Evolutionary conservation across 2,888 invertebrate species (phyloP), one percentile per base, ranked within the genome.

Genomic region (Andrena trimmerana): DNA sequence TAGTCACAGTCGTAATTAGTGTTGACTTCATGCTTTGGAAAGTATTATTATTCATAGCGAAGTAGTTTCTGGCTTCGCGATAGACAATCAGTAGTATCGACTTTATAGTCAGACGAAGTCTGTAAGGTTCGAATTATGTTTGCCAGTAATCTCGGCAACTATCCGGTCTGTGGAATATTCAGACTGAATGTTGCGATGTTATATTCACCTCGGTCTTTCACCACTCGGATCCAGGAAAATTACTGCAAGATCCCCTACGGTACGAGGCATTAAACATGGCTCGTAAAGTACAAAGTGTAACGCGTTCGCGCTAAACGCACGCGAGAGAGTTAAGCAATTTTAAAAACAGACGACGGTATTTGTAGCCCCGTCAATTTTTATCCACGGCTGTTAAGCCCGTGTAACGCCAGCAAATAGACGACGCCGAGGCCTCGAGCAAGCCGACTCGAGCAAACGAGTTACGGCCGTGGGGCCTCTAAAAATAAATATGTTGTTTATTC

Each of bases 401-500:
- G 84, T 85, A 85, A 84, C 80, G 81, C 81, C 86, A 78, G 80
- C 78, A 88, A 89, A 86, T 88, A 84, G 90, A 83, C 72, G 83
- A 27, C 57, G 57, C 24, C 71, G 73, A 69, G 84, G 74, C 60
- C 57, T 73, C 81, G 81, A 68, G 80, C 78, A 50, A 72, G 81
- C 81, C 83, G 84, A 57, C 57, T 57, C 57, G 85, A 79, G 88
- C 89, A 85, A 88, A 83, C 88, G 86, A 89, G 88, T 89, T 88
- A 89, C 90, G 90, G 88, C 86, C 89, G 90, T 87, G 87, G 90
- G 87, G 89, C 90, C 92, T 94, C 94, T 93, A 93, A 94, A 94
- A 94, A 94, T 94, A 94, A 94, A 94, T 93, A 93, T 93, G 93
- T 94, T 94, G 94, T 94, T 94, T 94, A 94, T 94, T 94, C 94